These are phyloP conservation scores for Epistrophella euchroma DNA, from an alignment of 2,888 invertebrate genomes.

Conservation along the genomic window DNA sequence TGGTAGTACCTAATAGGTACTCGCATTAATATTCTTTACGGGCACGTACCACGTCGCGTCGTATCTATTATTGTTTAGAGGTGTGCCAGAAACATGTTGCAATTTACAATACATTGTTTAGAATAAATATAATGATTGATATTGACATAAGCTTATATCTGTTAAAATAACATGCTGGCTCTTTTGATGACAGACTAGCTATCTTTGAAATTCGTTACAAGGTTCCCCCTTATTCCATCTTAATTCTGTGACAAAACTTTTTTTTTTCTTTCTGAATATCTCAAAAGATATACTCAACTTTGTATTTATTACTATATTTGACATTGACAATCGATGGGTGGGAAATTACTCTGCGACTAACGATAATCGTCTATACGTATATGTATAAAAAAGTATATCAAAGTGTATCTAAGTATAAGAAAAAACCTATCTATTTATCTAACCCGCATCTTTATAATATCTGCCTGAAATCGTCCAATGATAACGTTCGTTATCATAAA, in stretches of 20 bases:
- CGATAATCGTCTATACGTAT: constrained; percentile 24
- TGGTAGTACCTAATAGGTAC: neutral
- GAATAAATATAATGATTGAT: constrained; percentile 12
- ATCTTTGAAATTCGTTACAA: constrained; percentile 2
- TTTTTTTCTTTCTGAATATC: constrained; percentile 8
- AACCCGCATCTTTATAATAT: neutral
- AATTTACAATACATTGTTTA: constrained; percentile 23
- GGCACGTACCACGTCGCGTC: neutral
- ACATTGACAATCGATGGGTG: constrained; percentile 33
- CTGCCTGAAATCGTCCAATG: constrained; percentile 31
- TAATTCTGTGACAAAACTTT: neutral
- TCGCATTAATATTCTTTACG: neutral
- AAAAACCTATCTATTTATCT: neutral
- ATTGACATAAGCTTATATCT: constrained; percentile 1
- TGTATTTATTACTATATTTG: constrained; percentile 17
- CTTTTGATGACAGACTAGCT: neutral
- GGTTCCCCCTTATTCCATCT: neutral
- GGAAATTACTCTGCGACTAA: constrained; percentile 43
- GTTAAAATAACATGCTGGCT: neutral
- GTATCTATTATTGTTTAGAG: constrained; percentile 28
- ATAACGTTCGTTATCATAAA: constrained; percentile 19
- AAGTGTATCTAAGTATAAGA: too few relatives aligned
- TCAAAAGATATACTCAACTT: constrained; percentile 12
- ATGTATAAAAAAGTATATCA: neutral
- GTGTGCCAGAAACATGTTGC: constrained; percentile 48